Percentiles rank a stretch among this genome's conserved stretches.
These are phyloP conservation scores for Miniopterus natalensis DNA, from an alignment of 2,113 vertebrate genomes.

Conservation along the genomic window DNA sequence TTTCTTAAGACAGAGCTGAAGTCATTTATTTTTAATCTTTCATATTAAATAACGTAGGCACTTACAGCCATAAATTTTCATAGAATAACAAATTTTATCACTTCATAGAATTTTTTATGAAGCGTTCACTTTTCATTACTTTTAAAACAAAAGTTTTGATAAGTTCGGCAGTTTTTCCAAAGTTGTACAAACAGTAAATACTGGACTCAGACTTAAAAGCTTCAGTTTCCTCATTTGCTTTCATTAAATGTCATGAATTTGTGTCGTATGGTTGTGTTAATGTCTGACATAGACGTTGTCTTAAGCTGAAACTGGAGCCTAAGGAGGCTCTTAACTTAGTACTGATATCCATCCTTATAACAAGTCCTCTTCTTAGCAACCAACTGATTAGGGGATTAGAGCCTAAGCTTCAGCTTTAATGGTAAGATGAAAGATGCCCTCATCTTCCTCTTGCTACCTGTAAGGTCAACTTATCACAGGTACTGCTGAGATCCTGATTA, in stretches of 20 bases:
- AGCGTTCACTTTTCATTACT: background rate
- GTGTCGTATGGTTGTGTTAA: background rate
- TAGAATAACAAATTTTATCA: background rate
- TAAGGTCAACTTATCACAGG: background rate
- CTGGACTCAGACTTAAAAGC: background rate
- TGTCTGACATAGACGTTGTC: background rate
- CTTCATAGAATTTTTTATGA: background rate
- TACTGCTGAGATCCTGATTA: background rate
- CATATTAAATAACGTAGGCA: background rate
- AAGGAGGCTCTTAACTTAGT: background rate
- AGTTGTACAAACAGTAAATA: background rate
- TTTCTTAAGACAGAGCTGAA: background rate
- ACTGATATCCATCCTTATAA: background rate
- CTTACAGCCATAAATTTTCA: background rate
- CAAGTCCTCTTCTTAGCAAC: background rate
- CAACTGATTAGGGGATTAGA: background rate
- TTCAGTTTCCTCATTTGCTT: background rate
- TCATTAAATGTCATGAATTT: background rate
- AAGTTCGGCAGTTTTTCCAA: background rate
- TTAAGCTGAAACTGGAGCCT: background rate
- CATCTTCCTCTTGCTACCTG: background rate
- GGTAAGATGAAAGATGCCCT: background rate
- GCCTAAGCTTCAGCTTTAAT: background rate
- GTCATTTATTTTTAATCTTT: background rate
- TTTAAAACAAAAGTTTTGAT: background rate